phyloP scores from a whole-genome alignment of 2,113 vertebrate species.

The Thalassoma bifasciatum region DNA sequence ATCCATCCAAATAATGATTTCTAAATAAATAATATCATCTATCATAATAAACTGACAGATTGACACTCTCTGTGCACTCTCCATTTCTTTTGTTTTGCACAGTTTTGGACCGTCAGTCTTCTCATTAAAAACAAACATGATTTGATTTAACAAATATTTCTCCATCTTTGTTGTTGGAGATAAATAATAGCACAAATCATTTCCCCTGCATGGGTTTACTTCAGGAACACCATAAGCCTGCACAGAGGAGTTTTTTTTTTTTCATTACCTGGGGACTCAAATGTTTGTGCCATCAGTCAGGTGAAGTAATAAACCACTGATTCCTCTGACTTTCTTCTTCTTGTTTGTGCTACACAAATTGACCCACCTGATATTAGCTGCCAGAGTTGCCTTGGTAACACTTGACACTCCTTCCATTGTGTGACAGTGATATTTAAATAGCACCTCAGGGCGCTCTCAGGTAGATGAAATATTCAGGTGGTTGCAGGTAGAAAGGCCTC shows the following conservation, averaged over 20 bases:
- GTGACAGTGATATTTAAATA: constrained; percentile 37
- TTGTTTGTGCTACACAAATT: neutral
- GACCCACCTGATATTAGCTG: constrained; percentile 2
- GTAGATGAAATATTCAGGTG: constrained; percentile 44
- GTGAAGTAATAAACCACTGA: neutral
- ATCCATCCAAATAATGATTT: no score
- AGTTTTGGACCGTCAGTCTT: no score
- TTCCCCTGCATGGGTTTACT: neutral
- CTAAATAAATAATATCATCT: no score
- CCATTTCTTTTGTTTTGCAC: no score
- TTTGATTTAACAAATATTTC: no score
- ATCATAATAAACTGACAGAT: no score
- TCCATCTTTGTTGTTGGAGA: neutral
- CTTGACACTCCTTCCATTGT: neutral
- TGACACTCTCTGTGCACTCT: no score
- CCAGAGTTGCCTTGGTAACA: constrained; percentile 36
- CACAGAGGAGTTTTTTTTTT: no score
- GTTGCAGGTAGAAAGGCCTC: constrained; percentile 42
- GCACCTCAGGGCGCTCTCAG: constrained; percentile 35
- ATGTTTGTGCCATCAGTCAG: neutral
- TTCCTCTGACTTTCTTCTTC: neutral
- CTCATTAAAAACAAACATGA: no score
- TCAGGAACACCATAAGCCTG: no score
- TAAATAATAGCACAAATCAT: neutral
- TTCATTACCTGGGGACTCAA: neutral